Evolutionary conservation across 2,888 invertebrate species (phyloP), one percentile per base, ranked within the genome.

Genomic region (Vesta saturnalis): DNA sequence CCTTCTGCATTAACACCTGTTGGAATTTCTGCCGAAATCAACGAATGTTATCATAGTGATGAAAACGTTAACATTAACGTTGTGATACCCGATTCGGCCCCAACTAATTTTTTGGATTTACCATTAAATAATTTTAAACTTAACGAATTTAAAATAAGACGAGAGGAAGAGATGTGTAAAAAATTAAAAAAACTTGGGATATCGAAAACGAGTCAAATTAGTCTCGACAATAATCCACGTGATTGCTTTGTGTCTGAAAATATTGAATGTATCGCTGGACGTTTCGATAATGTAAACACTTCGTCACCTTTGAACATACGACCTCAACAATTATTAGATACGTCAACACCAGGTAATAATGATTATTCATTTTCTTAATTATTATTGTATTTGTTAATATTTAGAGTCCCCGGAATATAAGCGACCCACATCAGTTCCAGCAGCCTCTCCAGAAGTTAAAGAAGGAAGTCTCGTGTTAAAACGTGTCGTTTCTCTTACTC

Each of bases 401-500:
- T 23, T 59, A 79, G 79, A 72, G 49, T 74, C 77, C 30, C 75
- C 77, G 10, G 80, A 80, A 61, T 82, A 82, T 69, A 81, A 80
- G 70, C 74, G 84, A 55, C 79, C 82, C 66, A 80, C 81, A 77
- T 84, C 84, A n/a, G 81, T 81, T 64, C 82, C 83, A 66, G 77
- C 83, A 77, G 85, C 85, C 23, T 66, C 70, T 10, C 72, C 77
- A 56, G 81, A 80, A 43, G 67, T 86, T 77, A 81, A 84, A 22
- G 81, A 82, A 3, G 90, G 91, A 72, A 90, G 90, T 74, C 91
- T 91, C 81, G 93, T 94, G 52, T 85, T 95, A 60, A 89, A 94
- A 76, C 95, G 94, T 85, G 94, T 95, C 49, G 93, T 94, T 56
- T 93, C 94, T 60, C 88, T 95, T 73, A 94, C 93, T 59, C 86